Percentiles rank a stretch among this genome's conserved stretches.
phyloP scores from a whole-genome alignment of 2,113 vertebrate genomes.

The Phalacrocorax pelagicus region DNA sequence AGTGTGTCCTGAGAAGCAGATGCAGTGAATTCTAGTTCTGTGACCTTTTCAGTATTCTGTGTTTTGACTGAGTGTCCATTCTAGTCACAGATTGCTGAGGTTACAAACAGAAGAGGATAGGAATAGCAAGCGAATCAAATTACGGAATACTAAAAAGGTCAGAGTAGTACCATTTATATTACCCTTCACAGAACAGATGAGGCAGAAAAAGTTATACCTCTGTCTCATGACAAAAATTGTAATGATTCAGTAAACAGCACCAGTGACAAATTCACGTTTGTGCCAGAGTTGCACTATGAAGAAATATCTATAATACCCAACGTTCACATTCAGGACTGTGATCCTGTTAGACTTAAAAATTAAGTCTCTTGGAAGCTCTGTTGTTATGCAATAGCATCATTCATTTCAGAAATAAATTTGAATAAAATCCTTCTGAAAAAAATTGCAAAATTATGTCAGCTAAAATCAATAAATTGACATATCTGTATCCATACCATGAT shows the following conservation, averaged over 20 bases:
- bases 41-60: constrained; percentile 77
- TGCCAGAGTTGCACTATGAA: background rate
- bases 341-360: background rate
- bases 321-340: background rate
- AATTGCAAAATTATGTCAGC: background rate
- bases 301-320: background rate
- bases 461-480: background rate
- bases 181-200: constrained; percentile 59
- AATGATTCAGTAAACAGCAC: constrained; percentile 42
- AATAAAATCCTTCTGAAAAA: background rate
- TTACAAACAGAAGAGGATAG: constrained; percentile 60
- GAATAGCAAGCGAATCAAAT: constrained; percentile 72
- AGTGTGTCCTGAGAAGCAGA: constrained; percentile 32
- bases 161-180: constrained; percentile 63
- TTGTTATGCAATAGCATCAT: background rate
- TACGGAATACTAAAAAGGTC: constrained; percentile 77
- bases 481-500: background rate
- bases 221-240: constrained; percentile 23
- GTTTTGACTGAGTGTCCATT: constrained; percentile 74
- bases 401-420: background rate
- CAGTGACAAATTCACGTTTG: constrained; percentile 27
- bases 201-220: constrained; percentile 52
- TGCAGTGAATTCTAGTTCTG: constrained; percentile 34
- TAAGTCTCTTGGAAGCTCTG: background rate
- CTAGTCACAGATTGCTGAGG: constrained; percentile 57